A percentile compares a stretch with the other conserved stretches of the same genome.
Evolutionary conservation across 2,797 vertebrate species (phyloP).

Genomic region (Orientallactaga sibirica): DNA sequence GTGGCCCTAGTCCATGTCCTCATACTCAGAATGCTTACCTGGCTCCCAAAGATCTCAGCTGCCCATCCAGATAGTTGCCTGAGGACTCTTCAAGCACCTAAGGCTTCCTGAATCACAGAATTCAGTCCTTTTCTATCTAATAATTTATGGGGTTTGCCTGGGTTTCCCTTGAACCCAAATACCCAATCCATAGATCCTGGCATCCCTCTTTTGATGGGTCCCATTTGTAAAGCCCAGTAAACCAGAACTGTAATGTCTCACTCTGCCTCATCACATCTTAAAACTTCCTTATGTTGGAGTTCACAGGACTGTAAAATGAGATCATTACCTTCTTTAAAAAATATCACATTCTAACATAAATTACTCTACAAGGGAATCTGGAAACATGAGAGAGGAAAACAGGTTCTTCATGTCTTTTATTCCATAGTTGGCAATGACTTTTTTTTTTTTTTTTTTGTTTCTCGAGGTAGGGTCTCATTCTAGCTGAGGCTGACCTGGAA

Average conservation of each 20-base stretch:
- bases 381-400: background rate
- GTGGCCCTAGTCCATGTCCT: background rate
- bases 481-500: too few species aligned
- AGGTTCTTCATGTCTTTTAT: conserved; percentile 33
- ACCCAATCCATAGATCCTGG: background rate
- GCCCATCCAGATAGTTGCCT: background rate
- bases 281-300: background rate
- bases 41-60: background rate
- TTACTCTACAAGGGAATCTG: background rate
- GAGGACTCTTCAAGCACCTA: background rate
- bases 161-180: background rate
- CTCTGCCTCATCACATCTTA: background rate
- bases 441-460: too few species aligned
- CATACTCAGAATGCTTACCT: background rate
- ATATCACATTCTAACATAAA: conserved; percentile 42
- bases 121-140: background rate
- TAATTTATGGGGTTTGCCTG: background rate
- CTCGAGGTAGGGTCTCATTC: too few species aligned
- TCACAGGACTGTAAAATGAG: background rate
- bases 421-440: background rate
- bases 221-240: background rate
- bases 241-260: too few species aligned
- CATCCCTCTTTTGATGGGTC: background rate
- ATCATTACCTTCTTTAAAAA: background rate
- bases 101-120: background rate